Evolutionary conservation across 2,113 vertebrate genomes (phyloP).

Genomic region (Corvus cornix): DNA sequence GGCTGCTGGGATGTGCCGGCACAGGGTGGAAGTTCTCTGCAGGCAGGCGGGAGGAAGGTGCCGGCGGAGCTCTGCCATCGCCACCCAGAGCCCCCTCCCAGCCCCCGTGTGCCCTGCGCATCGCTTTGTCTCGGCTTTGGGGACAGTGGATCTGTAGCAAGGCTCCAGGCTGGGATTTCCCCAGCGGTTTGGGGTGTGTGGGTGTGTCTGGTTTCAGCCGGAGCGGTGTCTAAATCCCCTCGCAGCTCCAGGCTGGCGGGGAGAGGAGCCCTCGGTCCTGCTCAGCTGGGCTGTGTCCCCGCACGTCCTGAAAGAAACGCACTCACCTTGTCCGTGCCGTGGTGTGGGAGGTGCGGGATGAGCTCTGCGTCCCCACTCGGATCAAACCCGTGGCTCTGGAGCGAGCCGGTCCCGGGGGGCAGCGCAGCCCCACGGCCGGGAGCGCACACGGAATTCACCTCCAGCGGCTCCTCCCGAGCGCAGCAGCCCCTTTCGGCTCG

Average conservation of each 20-base stretch:
- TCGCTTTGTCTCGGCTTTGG: accelerated
- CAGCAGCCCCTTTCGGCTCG: neutral
- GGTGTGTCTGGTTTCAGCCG: too few species aligned
- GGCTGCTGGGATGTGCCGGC: neutral
- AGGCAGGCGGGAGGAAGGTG: accelerated
- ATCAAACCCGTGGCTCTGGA: neutral
- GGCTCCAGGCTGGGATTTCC: neutral
- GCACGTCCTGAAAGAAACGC: accelerated
- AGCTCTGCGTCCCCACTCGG: neutral
- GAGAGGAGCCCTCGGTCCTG: neutral
- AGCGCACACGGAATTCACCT: neutral
- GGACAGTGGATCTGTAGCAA: accelerated
- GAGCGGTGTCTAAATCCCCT: neutral
- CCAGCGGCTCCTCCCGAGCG: neutral
- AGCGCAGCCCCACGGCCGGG: neutral
- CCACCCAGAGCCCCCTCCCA: neutral
- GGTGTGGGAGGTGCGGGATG: neutral
- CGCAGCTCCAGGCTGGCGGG: neutral
- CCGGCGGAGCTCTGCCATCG: neutral
- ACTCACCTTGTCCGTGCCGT: neutral
- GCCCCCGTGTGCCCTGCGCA: accelerated
- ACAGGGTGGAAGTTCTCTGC: accelerated
- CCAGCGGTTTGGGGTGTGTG: neutral
- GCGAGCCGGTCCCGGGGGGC: neutral
- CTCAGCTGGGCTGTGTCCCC: neutral